Percentiles rank a stretch among this genome's conserved stretches.
These are phyloP conservation scores for Masticophis lateralis DNA, from an alignment of 2,797 vertebrate genomes.

Conservation along the genomic window DNA sequence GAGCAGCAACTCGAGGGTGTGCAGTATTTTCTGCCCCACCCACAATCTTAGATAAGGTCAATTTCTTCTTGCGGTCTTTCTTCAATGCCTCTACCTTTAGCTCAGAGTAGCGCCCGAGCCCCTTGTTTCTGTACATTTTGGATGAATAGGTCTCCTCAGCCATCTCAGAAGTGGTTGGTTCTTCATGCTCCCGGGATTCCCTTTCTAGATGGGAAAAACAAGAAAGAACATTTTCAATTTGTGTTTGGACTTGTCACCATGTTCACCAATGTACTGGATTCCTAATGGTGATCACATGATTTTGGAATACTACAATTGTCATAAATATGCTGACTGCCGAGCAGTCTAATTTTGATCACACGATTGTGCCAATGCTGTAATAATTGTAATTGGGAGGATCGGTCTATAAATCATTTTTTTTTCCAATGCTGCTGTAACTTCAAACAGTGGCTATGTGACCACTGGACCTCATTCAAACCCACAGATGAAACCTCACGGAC, in stretches of 20 bases:
- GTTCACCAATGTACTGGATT: neutral
- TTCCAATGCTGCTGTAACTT: neutral
- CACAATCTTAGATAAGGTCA: conserved; percentile 80
- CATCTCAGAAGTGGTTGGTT: conserved; percentile 82
- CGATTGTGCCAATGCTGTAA: neutral
- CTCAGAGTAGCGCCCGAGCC: conserved; percentile 82
- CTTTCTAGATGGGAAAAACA: conserved; percentile 71
- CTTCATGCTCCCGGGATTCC: conserved; percentile 89
- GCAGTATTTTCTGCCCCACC: conserved; percentile 80
- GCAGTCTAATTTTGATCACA: neutral
- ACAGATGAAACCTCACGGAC: neutral
- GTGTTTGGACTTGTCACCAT: neutral
- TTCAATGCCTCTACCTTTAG: conserved; percentile 88
- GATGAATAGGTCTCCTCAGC: conserved; percentile 82
- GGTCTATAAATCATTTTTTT: neutral
- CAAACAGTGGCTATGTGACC: neutral
- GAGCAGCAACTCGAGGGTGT: conserved; percentile 73
- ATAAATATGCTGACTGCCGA: neutral
- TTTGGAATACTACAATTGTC: neutral
- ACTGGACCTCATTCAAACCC: neutral
- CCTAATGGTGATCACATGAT: neutral
- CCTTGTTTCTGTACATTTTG: conserved; percentile 82
- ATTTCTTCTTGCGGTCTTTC: conserved; percentile 85
- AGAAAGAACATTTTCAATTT: neutral
- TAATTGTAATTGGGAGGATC: neutral